phyloP scores from a whole-genome alignment of 2,113 vertebrate species.

The Pomatostomus ruficeps region DNA sequence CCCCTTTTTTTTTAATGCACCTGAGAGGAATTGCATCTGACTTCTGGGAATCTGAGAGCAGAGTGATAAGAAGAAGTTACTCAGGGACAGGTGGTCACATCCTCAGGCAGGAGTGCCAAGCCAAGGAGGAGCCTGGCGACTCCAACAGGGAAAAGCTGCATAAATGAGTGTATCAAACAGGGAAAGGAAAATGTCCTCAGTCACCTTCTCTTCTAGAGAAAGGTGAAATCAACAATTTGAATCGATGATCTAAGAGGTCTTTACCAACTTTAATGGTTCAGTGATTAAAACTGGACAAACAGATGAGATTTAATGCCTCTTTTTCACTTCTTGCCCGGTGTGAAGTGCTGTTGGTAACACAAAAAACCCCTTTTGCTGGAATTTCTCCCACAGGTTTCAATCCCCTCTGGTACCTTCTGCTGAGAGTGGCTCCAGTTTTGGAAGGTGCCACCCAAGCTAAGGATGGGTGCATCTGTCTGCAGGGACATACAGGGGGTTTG shows the following conservation, averaged over 20 bases:
- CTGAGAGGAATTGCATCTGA: not conserved
- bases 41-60: not conserved
- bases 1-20: fast-evolving
- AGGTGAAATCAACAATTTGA: not conserved
- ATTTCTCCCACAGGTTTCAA: not conserved
- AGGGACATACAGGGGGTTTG: not conserved
- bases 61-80: not conserved
- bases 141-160: not conserved
- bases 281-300: not conserved
- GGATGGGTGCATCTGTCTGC: not conserved
- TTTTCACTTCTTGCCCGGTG: not conserved
- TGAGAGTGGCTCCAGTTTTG: not conserved
- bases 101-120: not conserved
- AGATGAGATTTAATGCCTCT: not conserved
- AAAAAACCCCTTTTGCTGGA: not conserved
- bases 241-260: not conserved
- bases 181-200: not conserved
- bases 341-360: not conserved
- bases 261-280: not conserved
- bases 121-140: not conserved
- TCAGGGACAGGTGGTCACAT: not conserved
- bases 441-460: not conserved
- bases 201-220: not conserved
- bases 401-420: not conserved
- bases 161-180: not conserved